Evolutionary conservation across 64 coral and sea anemone genomes (phyloP).

Genomic region (Actinia tenebrosa): DNA sequence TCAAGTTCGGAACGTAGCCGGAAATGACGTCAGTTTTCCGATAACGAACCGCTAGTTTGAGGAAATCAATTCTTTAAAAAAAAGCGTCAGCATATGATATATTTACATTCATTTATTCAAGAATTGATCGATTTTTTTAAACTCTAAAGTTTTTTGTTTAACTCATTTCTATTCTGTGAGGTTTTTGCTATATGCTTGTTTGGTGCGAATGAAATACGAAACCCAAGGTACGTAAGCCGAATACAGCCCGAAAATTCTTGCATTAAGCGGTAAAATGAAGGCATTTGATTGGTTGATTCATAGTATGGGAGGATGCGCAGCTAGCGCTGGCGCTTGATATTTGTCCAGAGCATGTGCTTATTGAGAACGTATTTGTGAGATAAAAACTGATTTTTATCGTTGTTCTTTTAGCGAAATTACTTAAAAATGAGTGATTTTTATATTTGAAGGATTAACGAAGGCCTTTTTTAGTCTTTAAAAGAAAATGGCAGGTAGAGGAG

Average conservation of each 20-base stretch:
- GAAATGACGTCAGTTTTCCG: neutral
- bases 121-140: neutral
- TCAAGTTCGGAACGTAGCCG: neutral
- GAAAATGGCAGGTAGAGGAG: conserved; percentile 86
- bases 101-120: too few relatives aligned
- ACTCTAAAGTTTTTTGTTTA: neutral
- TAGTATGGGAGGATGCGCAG: neutral
- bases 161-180: too few relatives aligned
- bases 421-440: neutral
- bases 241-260: neutral
- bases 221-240: neutral
- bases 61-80: neutral
- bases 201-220: neutral
- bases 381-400: neutral
- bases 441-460: neutral
- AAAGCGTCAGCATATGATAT: neutral
- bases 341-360: neutral
- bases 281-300: conserved; percentile 36
- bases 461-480: neutral
- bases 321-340: neutral
- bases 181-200: neutral
- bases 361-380: neutral
- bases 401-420: neutral
- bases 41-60: neutral
- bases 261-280: neutral